phyloP scores from a whole-genome alignment of 1,140 invertebrate genomes.

The Eubasilissa regina region DNA sequence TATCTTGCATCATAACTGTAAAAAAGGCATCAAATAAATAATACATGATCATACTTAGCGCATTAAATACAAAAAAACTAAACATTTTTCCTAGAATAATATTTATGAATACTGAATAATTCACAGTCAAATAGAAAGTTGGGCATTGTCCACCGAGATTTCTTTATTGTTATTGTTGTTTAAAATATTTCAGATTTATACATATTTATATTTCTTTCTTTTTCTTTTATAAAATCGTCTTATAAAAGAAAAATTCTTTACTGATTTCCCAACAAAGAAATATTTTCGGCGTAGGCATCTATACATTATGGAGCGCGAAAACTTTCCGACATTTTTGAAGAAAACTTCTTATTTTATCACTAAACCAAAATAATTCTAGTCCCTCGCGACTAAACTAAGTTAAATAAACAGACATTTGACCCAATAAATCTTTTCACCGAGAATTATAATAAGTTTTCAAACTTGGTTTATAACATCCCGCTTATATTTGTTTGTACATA shows the following conservation, averaged over 20 bases:
- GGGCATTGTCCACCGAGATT: not conserved
- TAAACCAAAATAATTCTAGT: conserved; percentile 44
- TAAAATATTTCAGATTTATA: conserved; percentile 31
- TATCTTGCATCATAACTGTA: too few relatives aligned
- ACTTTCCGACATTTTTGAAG: conserved; percentile 32
- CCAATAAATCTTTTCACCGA: conserved; percentile 41
- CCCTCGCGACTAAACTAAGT: conserved; percentile 29
- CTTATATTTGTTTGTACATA: conserved; percentile 1
- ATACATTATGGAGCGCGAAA: conserved; percentile 35
- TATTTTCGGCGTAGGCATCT: conserved; percentile 18
- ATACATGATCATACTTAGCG: too few relatives aligned
- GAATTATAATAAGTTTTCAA: conserved; percentile 37
- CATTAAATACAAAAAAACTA: too few relatives aligned
- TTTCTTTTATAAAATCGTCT: conserved; percentile 1
- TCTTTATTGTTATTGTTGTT: conserved; percentile 10
- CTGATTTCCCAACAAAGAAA: conserved; percentile 34
- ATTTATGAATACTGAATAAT: too few relatives aligned
- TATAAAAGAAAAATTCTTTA: conserved; percentile 16
- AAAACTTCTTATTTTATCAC: conserved; percentile 46
- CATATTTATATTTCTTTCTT: conserved; percentile 14
- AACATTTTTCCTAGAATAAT: too few relatives aligned
- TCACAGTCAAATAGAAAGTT: too few relatives aligned
- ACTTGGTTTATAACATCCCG: conserved; percentile 21
- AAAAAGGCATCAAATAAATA: too few relatives aligned
- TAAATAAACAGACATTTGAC: conserved; percentile 43